Conservation (phyloP, 37 sponge, comb jelly and placozoan species). For the Geodia barretti region DNA sequence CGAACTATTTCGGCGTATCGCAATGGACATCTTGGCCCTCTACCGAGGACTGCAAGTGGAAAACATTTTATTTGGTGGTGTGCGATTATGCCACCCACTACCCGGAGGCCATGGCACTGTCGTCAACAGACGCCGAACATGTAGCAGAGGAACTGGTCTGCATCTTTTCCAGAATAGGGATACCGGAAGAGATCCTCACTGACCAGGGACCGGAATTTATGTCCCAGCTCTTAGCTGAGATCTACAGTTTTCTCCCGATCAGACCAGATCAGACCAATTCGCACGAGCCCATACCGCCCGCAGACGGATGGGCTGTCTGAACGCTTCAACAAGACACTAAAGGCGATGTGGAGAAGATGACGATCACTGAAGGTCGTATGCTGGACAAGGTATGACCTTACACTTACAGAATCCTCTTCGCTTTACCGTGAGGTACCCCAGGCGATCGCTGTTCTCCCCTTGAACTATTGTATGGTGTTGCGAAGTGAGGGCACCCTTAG, state of each 20-base stretch:
- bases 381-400: slow-evolving; percentile 35
- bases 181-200: slow-evolving; percentile 57
- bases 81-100: slow-evolving; percentile 41
- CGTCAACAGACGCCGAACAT: slow-evolving; percentile 13
- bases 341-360: slow-evolving; percentile 1
- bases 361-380: slow-evolving; percentile 4
- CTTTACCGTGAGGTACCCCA: slow-evolving; percentile 9
- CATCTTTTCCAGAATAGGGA: slow-evolving; percentile 46
- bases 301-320: slow-evolving; percentile 20
- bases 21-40: slow-evolving; percentile 40
- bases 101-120: slow-evolving; percentile 42
- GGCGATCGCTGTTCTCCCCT: slow-evolving; percentile 22
- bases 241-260: slow-evolving; percentile 34
- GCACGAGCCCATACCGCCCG: slow-evolving; percentile 14
- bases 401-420: slow-evolving; percentile 40
- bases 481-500: slow-evolving; percentile 49
- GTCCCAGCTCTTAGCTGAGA: slow-evolving; percentile 22
- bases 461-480: slow-evolving; percentile 57
- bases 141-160: slow-evolving; percentile 39
- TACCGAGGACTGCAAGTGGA: slow-evolving; percentile 32
- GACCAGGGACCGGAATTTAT: slow-evolving; percentile 62
- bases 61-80: slow-evolving; percentile 24
- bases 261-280: background rate
- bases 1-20: slow-evolving; percentile 7
- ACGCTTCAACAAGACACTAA: slow-evolving; percentile 15